phyloP scores from a whole-genome alignment of 2,113 vertebrate species.

The Notothenia rossii region DNA sequence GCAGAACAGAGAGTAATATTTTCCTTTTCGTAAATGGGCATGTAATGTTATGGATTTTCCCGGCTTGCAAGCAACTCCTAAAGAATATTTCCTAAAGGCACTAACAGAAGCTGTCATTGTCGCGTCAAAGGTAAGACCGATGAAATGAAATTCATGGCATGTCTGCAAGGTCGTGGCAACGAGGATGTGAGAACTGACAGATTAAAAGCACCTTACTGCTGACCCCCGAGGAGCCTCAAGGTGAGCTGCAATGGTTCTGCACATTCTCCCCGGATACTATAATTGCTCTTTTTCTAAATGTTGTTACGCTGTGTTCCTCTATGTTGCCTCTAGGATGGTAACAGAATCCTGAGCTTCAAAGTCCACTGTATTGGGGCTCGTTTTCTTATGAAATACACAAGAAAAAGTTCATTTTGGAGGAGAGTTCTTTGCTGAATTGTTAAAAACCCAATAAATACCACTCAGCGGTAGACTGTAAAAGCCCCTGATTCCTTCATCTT shows the following conservation, averaged over 20 bases:
- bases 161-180: slow-evolving; percentile 39
- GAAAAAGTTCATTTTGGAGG: background rate
- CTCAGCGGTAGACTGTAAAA: background rate
- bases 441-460: slow-evolving; percentile 34
- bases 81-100: slow-evolving; percentile 26
- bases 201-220: slow-evolving; percentile 48
- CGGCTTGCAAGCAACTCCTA: slow-evolving; percentile 16
- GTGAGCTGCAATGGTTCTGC: slow-evolving; percentile 34
- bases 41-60: slow-evolving; percentile 57
- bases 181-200: slow-evolving; percentile 35
- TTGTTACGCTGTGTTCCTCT: background rate
- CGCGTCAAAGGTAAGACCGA: slow-evolving; percentile 50
- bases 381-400: background rate
- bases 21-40: slow-evolving; percentile 55
- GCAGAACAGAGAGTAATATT: slow-evolving; percentile 59
- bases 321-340: background rate
- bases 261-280: background rate
- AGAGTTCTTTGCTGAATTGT: slow-evolving; percentile 12
- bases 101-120: slow-evolving; percentile 49
- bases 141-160: slow-evolving; percentile 64
- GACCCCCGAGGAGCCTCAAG: slow-evolving; percentile 51
- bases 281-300: slow-evolving; percentile 34
- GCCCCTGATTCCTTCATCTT: background rate
- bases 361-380: background rate
- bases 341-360: background rate